Evolutionary conservation across 2,113 vertebrate genomes (phyloP).

Genomic region (Hippoglossus stenolepis): DNA sequence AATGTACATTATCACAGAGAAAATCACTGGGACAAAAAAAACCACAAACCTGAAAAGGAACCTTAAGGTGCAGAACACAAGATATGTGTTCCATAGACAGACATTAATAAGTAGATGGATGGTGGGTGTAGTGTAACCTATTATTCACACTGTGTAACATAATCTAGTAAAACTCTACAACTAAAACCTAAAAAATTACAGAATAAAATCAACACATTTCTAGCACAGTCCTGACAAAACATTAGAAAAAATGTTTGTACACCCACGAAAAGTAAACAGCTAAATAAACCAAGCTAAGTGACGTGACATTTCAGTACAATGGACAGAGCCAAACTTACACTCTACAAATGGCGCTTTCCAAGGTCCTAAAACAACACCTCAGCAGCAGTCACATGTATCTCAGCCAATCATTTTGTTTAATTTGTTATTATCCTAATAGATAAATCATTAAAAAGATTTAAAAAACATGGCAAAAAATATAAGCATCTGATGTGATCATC

Average conservation of each 20-base stretch:
- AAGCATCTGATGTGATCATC: too few relatives aligned
- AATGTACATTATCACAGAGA: not conserved
- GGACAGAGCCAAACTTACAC: not conserved
- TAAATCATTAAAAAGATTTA: too few relatives aligned
- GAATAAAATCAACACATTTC: not conserved
- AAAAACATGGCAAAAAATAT: too few relatives aligned
- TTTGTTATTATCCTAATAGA: too few relatives aligned
- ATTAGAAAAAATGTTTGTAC: not conserved
- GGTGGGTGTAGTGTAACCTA: too few relatives aligned
- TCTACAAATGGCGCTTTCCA: not conserved
- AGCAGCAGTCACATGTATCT: too few relatives aligned
- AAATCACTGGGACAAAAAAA: too few relatives aligned
- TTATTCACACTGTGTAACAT: not conserved
- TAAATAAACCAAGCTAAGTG: not conserved
- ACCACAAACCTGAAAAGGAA: too few relatives aligned
- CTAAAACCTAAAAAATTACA: not conserved
- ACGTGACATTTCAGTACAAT: not conserved
- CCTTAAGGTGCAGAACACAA: too few relatives aligned
- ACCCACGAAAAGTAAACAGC: not conserved
- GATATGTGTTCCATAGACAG: too few relatives aligned
- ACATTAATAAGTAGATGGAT: too few relatives aligned
- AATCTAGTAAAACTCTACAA: not conserved
- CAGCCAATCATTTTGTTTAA: too few relatives aligned
- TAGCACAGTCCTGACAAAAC: not conserved
- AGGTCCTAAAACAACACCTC: not conserved